A percentile compares a stretch with the other conserved stretches of the same genome.
phyloP scores from a whole-genome alignment of 2,888 invertebrate genomes.

The Coleophora deauratella region DNA sequence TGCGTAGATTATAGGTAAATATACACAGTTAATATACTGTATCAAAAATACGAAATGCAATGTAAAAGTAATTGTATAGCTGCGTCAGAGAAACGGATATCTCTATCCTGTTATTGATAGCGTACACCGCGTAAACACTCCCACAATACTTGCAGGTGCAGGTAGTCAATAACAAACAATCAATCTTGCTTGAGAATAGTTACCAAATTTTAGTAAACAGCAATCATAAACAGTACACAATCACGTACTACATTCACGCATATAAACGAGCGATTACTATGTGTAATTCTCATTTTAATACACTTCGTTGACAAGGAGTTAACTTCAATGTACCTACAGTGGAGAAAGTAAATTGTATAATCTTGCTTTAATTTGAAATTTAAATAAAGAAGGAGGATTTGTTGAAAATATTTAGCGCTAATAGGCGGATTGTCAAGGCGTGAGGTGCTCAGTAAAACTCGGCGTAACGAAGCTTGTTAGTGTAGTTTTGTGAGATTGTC shows the following conservation, averaged over 20 bases:
- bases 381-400: conserved; percentile 22
- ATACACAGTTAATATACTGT: no score
- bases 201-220: no score
- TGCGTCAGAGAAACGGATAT: conserved; percentile 19
- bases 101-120: conserved; percentile 26
- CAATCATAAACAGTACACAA: no score
- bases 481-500: conserved; percentile 58
- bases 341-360: no score
- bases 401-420: conserved; percentile 36
- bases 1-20: no score
- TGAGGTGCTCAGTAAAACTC: conserved; percentile 45
- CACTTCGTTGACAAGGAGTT: no score
- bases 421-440: conserved; percentile 25
- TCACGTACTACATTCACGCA: no score
- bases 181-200: no score
- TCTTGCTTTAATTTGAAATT: not conserved
- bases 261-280: not conserved
- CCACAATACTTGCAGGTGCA: conserved; percentile 31
- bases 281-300: no score
- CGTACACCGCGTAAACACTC: conserved; percentile 39
- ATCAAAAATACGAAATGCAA: not conserved
- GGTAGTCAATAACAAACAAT: no score
- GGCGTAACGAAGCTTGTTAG: conserved; percentile 67
- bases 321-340: no score
- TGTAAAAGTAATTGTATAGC: conserved; percentile 13